phyloP scores from a whole-genome alignment of 2,797 vertebrate species.

The Pangasius macronema region DNA sequence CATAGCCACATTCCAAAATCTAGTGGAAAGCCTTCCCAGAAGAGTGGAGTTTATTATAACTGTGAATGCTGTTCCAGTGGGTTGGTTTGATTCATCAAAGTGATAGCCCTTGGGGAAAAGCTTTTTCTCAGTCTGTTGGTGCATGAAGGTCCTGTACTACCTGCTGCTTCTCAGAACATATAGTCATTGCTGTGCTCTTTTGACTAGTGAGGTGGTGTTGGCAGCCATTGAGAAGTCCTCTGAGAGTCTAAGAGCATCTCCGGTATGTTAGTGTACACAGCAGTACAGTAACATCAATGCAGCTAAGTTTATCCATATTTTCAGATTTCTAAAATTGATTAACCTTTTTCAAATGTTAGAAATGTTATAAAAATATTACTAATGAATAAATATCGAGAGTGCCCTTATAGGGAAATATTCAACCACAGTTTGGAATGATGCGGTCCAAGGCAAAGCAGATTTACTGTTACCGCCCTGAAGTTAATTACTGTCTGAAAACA shows the following conservation, averaged over 20 bases:
- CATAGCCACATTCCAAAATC: no score
- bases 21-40: no score
- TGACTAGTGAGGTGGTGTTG: neutral
- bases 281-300: neutral
- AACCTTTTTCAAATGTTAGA: neutral
- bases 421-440: neutral
- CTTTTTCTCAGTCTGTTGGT: neutral
- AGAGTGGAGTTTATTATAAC: no score
- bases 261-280: neutral
- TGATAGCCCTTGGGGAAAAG: neutral
- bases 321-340: neutral
- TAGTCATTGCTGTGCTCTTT: neutral
- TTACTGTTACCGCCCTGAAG: neutral
- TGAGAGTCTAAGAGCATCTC: neutral
- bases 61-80: neutral
- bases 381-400: neutral
- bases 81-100: neutral
- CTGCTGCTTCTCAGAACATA: neutral
- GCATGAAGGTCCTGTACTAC: neutral
- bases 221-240: neutral
- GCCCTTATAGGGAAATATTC: neutral
- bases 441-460: neutral
- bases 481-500: neutral
- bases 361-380: neutral
- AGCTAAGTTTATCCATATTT: neutral